Conservation (phyloP, 2,797 vertebrate species). For the Chiloscyllium punctatum region DNA sequence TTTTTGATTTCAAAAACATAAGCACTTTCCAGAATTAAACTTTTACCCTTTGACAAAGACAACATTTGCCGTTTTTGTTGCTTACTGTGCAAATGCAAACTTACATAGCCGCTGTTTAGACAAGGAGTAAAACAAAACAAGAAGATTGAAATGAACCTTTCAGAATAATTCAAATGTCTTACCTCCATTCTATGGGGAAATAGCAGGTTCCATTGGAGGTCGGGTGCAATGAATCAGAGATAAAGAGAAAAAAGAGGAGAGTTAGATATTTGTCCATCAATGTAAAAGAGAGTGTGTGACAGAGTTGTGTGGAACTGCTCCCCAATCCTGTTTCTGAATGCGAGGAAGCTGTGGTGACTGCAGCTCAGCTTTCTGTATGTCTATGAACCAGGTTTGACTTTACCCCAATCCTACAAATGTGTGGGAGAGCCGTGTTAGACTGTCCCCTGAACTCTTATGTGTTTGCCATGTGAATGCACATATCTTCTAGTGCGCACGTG, state of each 20-base stretch:
- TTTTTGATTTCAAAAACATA: background rate
- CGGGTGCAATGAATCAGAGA: conserved; percentile 50
- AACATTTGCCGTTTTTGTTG: background rate
- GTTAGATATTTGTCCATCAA: conserved; percentile 43
- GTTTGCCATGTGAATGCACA: too few relatives aligned
- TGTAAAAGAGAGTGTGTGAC: conserved; percentile 29
- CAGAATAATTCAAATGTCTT: conserved; percentile 52
- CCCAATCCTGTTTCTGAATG: background rate
- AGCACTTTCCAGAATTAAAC: background rate
- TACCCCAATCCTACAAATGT: background rate
- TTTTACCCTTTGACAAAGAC: background rate
- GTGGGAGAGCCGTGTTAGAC: too few relatives aligned
- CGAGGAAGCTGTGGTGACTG: background rate
- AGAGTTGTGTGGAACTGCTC: background rate
- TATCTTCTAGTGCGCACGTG: too few relatives aligned
- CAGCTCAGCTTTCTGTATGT: background rate
- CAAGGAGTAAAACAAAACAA: background rate
- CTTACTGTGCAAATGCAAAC: background rate
- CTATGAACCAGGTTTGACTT: background rate
- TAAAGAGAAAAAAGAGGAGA: conserved; percentile 47
- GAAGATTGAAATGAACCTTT: background rate
- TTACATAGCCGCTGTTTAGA: background rate
- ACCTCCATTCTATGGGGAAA: conserved; percentile 85
- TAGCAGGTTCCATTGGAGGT: conserved; percentile 54
- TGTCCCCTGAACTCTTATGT: too few relatives aligned